Conservation (phyloP, 2,888 invertebrate genomes). For the Eurois occulta region DNA sequence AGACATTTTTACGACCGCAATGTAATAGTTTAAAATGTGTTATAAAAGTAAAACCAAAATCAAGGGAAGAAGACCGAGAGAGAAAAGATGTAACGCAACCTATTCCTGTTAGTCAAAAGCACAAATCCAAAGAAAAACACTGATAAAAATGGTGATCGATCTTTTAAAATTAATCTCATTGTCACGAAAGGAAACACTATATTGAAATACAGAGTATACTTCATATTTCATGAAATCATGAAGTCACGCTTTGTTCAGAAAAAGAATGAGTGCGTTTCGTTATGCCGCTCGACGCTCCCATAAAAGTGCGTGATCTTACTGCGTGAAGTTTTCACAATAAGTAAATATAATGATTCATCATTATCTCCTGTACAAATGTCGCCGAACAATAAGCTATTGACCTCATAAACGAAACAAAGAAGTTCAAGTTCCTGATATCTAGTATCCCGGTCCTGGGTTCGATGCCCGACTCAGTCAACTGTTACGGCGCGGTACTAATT, state of each 20-base stretch:
- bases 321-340: slow-evolving; percentile 49
- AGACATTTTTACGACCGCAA: slow-evolving; percentile 3
- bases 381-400: slow-evolving; percentile 69
- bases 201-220: neutral
- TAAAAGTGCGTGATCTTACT: slow-evolving; percentile 29
- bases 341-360: slow-evolving; percentile 51
- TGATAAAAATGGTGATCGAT: neutral
- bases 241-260: slow-evolving; percentile 2
- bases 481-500: slow-evolving; percentile 81
- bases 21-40: neutral
- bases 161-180: neutral
- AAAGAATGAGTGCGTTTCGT: neutral
- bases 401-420: slow-evolving; percentile 72
- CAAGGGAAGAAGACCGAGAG: neutral
- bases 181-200: neutral
- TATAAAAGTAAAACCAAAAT: neutral
- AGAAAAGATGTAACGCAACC: too few species aligned
- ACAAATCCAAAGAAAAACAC: neutral
- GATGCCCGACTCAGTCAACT: slow-evolving; percentile 79
- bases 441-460: slow-evolving; percentile 75
- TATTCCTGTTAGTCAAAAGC: neutral
- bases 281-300: slow-evolving; percentile 12
- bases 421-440: slow-evolving; percentile 70
- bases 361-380: slow-evolving; percentile 48
- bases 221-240: neutral